These are phyloP conservation scores for Hydrocynus forskahlii DNA, from an alignment of 2,797 vertebrate species.

Conservation along the genomic window DNA sequence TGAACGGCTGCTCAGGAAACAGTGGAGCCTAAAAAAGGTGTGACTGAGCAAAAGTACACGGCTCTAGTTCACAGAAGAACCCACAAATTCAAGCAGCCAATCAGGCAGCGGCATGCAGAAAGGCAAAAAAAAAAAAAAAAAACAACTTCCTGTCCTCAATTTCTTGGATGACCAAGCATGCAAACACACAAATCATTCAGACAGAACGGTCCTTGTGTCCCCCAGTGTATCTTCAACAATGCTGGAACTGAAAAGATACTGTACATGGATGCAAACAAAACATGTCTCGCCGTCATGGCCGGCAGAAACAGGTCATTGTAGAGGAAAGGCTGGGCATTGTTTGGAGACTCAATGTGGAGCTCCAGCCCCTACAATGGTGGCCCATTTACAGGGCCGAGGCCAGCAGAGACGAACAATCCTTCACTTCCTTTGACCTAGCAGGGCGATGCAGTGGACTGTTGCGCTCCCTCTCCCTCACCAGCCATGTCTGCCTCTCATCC, in stretches of 20 bases:
- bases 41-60: conserved; percentile 33
- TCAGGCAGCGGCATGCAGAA: neutral
- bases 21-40: conserved; percentile 12
- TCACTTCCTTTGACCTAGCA: conserved; percentile 53
- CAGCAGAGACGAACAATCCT: conserved; percentile 37
- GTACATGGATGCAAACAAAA: conserved; percentile 28
- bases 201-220: conserved; percentile 21
- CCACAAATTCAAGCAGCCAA: conserved; percentile 3
- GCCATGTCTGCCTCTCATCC: conserved; percentile 27
- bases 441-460: conserved; percentile 38
- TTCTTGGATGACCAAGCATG: conserved; percentile 48
- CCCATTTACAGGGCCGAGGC: conserved; percentile 36
- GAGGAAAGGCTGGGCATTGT: conserved; percentile 43
- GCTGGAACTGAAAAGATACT: conserved; percentile 14
- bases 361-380: conserved; percentile 35
- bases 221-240: conserved; percentile 21
- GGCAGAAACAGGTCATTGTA: conserved; percentile 22
- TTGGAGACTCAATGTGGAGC: conserved; percentile 31
- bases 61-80: conserved; percentile 25
- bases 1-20: conserved; percentile 16
- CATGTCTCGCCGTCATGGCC: conserved; percentile 28
- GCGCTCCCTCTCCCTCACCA: conserved; percentile 21
- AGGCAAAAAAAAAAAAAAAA: conserved; percentile 2
- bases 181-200: conserved; percentile 44
- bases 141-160: conserved; percentile 53